These are phyloP conservation scores for Heliconius himera DNA, from an alignment of 1,140 invertebrate species.

Conservation along the genomic window DNA sequence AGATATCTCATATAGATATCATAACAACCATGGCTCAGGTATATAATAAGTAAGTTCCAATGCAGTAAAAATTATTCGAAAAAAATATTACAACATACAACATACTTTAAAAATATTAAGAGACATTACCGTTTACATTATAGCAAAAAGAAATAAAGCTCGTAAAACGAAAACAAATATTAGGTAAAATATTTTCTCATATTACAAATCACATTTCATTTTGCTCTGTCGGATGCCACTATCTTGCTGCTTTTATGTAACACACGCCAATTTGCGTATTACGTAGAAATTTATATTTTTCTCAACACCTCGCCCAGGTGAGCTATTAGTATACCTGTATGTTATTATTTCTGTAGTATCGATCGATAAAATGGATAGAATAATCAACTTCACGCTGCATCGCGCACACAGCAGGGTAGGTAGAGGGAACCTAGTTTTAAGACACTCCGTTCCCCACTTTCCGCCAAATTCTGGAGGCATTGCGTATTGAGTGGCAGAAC, in stretches of 20 bases:
- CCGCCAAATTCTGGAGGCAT: too few relatives aligned
- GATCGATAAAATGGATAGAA: not conserved
- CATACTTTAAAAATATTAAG: not conserved
- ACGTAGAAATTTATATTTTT: not conserved
- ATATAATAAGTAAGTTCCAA: too few relatives aligned
- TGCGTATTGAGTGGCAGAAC: too few relatives aligned
- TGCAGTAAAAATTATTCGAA: not conserved
- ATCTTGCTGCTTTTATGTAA: not conserved
- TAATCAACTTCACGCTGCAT: not conserved
- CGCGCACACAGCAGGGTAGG: too few relatives aligned
- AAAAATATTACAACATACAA: not conserved
- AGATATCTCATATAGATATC: too few relatives aligned
- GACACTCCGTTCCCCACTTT: too few relatives aligned
- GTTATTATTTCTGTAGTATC: not conserved
- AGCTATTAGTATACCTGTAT: not conserved
- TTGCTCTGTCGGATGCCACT: conserved; percentile 13
- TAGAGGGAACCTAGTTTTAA: too few relatives aligned
- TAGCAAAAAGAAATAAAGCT: not conserved
- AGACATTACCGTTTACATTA: not conserved
- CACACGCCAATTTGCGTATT: conserved; percentile 6
- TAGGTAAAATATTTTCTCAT: conserved; percentile 2
- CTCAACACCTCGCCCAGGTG: not conserved
- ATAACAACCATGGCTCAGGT: too few relatives aligned
- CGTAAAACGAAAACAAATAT: not conserved
- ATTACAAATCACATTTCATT: conserved; percentile 10